Evolutionary conservation across 2,113 vertebrate species (phyloP).

Genomic region (Benthochromis sp.): DNA sequence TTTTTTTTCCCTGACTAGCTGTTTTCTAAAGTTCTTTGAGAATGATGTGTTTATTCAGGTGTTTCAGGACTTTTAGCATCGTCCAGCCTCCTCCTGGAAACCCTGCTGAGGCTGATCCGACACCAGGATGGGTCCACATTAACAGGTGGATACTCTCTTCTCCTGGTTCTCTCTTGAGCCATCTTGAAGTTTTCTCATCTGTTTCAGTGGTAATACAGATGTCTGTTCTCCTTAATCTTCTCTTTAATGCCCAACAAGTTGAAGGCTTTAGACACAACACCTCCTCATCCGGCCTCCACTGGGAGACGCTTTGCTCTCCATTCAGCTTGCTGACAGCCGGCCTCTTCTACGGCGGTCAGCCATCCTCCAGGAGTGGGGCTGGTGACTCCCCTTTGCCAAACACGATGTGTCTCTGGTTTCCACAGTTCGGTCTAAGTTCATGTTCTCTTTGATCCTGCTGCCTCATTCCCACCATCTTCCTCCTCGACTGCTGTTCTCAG

Average conservation of each 20-base stretch:
- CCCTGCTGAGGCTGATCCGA: background rate
- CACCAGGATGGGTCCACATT: background rate
- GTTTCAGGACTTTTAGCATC: background rate
- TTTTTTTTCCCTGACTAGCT: accelerated
- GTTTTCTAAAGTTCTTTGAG: background rate
- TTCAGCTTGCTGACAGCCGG: accelerated
- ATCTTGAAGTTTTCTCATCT: background rate
- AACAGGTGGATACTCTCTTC: accelerated
- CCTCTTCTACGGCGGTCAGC: background rate
- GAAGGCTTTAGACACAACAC: background rate
- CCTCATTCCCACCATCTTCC: background rate
- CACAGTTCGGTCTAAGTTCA: background rate
- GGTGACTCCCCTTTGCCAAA: background rate
- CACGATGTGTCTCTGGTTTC: background rate
- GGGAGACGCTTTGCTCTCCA: background rate
- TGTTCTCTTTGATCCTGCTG: background rate
- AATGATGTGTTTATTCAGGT: background rate
- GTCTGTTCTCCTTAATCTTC: background rate
- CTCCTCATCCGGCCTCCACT: background rate
- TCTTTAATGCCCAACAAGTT: background rate
- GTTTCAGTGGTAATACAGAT: background rate
- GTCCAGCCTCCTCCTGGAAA: background rate
- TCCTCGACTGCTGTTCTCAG: background rate
- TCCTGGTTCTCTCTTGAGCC: background rate
- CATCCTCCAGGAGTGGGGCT: background rate